Evolutionary conservation across 2,113 vertebrate species (phyloP), one percentile per base, ranked within the genome.

Genomic region (Cynoglossus semilaevis): DNA sequence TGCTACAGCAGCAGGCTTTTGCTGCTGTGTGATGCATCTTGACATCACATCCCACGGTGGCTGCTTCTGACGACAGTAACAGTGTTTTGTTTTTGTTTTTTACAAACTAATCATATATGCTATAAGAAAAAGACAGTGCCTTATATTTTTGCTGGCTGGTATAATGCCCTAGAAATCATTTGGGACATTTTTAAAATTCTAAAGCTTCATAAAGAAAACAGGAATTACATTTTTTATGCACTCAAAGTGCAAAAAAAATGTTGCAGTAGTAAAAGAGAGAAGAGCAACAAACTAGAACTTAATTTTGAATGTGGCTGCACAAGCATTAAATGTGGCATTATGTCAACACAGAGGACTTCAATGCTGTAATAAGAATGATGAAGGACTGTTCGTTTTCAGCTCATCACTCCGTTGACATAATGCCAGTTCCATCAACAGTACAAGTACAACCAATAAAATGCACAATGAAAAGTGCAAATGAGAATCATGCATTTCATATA

Each of bases 1-100:
- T 4, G 16, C 42, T 40, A 47, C 44, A 22, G 58, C 63, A 63
- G 36, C 17, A 69, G 34, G 51, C 36, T 50, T 67, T 43, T 68
- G 40, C 37, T 63, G 8, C 41, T 58, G 51, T 22, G 35, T 51
- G 41, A 59, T 68, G 17, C 69, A 40, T 62, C 45, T 18, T 53
- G 18, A 65, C 54, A 67, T 64, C 16, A 49, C 19, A 52, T 44
- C 57, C 41, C 40, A n/a, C 22, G 6, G 3, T 29, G 22, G 22
- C 22, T 29, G 22, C 22, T 29, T 6, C 22, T 29, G 22, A 29
- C 6, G 22, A 29, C 22, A 29, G 22, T 29, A 29, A 29, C 22
- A 29, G 22, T 29, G 22, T 29, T 29, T n/a, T n/a, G n/a, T n/a
- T n/a, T n/a, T n/a, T n/a, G n/a, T n/a, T n/a, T n/a, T n/a, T n/a